Conservation (phyloP, 92 coral and sea anemone species). For the Blastomussa wellsi region DNA sequence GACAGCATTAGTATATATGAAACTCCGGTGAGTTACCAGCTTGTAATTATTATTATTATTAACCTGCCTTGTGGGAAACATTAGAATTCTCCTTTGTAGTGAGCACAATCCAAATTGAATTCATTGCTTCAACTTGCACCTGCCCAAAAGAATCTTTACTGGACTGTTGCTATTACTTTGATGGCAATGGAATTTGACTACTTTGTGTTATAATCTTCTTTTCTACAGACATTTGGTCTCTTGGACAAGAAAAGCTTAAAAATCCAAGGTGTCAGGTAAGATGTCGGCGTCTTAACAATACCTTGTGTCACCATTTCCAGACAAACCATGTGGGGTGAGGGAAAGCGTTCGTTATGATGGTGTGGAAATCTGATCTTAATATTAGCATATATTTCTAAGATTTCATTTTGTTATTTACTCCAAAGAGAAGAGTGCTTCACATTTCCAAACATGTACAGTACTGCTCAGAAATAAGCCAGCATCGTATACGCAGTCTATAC, state of each 20-base stretch:
- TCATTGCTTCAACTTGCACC: too few relatives aligned
- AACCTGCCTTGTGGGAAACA: neutral
- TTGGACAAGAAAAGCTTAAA: slow-evolving; percentile 93
- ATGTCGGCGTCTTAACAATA: neutral
- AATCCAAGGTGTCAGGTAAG: slow-evolving; percentile 92
- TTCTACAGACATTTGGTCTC: slow-evolving; percentile 90
- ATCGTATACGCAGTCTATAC: too few relatives aligned
- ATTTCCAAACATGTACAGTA: too few relatives aligned
- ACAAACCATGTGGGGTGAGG: neutral
- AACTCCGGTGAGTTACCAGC: slow-evolving; percentile 81
- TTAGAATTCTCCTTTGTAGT: neutral
- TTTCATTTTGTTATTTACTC: too few relatives aligned
- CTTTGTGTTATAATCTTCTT: neutral
- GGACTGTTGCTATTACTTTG: neutral
- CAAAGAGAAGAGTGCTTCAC: too few relatives aligned
- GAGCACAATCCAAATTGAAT: too few relatives aligned
- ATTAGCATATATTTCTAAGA: too few relatives aligned
- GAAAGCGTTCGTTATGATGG: too few relatives aligned
- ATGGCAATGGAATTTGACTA: neutral
- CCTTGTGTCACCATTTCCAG: neutral
- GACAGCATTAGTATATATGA: slow-evolving; percentile 95
- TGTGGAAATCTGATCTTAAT: too few relatives aligned
- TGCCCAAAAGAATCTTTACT: too few relatives aligned
- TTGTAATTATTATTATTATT: neutral
- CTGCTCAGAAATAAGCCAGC: too few relatives aligned